Percentiles rank a stretch among this genome's conserved stretches.
phyloP scores from a whole-genome alignment of 2,113 vertebrate species.

The Rhineura floridana region DNA sequence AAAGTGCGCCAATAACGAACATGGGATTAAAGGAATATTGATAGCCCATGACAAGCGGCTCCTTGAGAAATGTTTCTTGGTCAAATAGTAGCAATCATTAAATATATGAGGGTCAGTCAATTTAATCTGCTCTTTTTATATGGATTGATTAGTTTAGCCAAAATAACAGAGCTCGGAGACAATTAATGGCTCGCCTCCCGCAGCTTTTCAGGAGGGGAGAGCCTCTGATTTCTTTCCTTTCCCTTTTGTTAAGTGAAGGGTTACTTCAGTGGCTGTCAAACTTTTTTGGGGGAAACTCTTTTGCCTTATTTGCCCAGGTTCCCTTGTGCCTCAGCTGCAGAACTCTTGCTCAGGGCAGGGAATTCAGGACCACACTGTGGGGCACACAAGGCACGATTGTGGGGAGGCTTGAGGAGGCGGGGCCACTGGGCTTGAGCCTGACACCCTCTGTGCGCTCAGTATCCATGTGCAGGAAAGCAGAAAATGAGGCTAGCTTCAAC shows the following conservation, averaged over 20 bases:
- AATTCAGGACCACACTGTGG: neutral
- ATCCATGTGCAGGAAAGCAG: neutral
- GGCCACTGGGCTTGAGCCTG: no score
- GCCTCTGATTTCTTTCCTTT: neutral
- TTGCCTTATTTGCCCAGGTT: neutral
- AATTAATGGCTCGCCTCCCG: constrained; percentile 80
- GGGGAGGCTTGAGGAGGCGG: no score
- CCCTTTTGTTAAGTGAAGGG: neutral
- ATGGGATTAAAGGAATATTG: constrained; percentile 85
- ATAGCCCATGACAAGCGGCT: constrained; percentile 84
- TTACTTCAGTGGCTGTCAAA: neutral
- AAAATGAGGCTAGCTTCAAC: neutral
- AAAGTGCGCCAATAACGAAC: constrained; percentile 85
- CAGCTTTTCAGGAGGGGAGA: constrained; percentile 69
- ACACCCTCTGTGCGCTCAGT: neutral
- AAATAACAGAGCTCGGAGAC: constrained; percentile 78
- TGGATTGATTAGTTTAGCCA: constrained; percentile 87
- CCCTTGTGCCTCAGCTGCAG: neutral
- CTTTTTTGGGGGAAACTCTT: neutral
- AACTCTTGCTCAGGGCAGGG: neutral
- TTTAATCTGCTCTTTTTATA: constrained; percentile 92
- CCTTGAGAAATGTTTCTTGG: constrained; percentile 85
- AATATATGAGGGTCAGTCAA: constrained; percentile 90
- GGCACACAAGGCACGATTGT: neutral
- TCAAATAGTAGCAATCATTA: constrained; percentile 91